Evolutionary conservation across 1,140 invertebrate genomes (phyloP), one percentile per base, ranked within the genome.

Genomic region (Polypedilum pembai): DNA sequence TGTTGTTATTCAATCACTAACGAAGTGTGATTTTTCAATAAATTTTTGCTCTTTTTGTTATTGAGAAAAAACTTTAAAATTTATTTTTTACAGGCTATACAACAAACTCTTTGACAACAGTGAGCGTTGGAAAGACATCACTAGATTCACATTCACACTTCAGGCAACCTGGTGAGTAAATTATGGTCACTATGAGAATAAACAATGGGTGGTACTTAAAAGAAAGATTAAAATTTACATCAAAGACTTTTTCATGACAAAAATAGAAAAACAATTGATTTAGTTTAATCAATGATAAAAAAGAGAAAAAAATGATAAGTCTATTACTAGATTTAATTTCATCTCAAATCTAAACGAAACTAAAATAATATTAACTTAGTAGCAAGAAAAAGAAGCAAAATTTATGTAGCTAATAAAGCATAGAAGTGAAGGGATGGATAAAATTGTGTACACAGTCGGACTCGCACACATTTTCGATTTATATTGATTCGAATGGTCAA

Each of bases 61-160:
- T 56, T 56, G 5, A 8, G 65, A 7, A 20, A 17, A 15, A 56
- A 56, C n/a, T 12, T 12, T 56, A 76, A 76, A 75, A 73, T 74
- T 78, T 77, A 66, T 73, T 33, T 33, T 78, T 88, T 89, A 21
- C 83, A 92, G 90, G 90, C 79, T 92, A 92, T 85, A 87, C 89
- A 78, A 88, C 88, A 79, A 92, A 93, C 84, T 87, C 88, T 66
- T 80, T 91, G 77, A 87, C 87, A 63, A 85, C 85, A 63, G 85
- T 85, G 82, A 84, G 84, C 73, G 85, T 90, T 82, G 86, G 88
- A 65, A 93, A 94, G 84, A 88, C 91, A 77, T 89, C 90, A 75
- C 82, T 93, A 79, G 92, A 94, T 82, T 89, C 91, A 74, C 92
- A 94, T 83, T 88, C 90, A 78, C 92, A 94, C 85, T 87, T 94